Conservation (phyloP, 2,888 invertebrate species). For the Panorpa germanica region DNA sequence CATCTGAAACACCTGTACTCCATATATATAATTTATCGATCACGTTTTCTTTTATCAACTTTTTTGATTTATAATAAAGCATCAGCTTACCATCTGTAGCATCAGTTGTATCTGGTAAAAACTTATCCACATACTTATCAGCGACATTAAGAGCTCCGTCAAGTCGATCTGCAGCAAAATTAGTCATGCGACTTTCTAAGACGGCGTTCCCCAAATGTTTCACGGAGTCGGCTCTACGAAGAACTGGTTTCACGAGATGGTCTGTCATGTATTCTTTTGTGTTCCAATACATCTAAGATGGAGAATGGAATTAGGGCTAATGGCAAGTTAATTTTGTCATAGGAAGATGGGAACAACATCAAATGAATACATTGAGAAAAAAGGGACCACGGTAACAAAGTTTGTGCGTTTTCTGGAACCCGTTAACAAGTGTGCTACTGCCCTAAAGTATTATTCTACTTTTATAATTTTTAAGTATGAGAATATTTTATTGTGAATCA, state of each 20-base stretch:
- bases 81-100: constrained; percentile 36
- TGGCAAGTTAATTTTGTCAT: constrained; percentile 3
- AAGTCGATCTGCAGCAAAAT: constrained; percentile 51
- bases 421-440: no score
- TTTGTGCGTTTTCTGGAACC: no score
- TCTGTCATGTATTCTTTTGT: constrained; percentile 57
- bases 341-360: neutral
- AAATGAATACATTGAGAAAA: no score
- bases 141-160: constrained; percentile 60
- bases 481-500: no score
- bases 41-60: neutral
- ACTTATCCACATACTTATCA: constrained; percentile 67
- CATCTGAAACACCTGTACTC: neutral
- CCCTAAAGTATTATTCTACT: no score
- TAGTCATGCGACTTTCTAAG: constrained; percentile 48
- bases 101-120: constrained; percentile 51
- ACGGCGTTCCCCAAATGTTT: constrained; percentile 55
- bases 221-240: constrained; percentile 66
- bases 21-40: neutral
- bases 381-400: no score
- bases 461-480: no score
- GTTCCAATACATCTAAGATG: constrained; percentile 52
- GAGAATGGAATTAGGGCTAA: constrained; percentile 16
- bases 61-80: no score
- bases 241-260: constrained; percentile 42